Conservation (phyloP, 2,113 vertebrate species). For the Tachysurus fulvidraco region DNA sequence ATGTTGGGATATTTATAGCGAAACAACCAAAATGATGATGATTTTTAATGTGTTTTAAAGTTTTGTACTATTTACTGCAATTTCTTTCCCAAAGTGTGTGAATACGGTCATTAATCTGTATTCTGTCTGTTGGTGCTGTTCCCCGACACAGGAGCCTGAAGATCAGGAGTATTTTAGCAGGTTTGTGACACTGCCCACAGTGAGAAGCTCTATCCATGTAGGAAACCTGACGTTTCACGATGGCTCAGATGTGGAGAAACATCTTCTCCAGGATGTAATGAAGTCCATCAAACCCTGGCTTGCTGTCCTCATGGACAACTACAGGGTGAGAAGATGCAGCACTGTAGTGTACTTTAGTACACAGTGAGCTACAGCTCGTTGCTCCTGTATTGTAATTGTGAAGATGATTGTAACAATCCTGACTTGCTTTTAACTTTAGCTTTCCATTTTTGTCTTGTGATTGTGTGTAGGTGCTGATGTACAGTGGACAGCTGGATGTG, state of each 20-base stretch:
- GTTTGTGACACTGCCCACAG: conserved; percentile 76
- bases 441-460: neutral
- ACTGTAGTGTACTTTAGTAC: neutral
- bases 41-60: too few relatives aligned
- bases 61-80: too few relatives aligned
- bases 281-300: conserved; percentile 88
- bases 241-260: conserved; percentile 74
- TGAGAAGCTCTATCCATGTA: conserved; percentile 80
- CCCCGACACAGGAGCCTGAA: conserved; percentile 69
- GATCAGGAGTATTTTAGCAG: conserved; percentile 75
- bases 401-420: neutral
- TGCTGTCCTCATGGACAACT: conserved; percentile 82
- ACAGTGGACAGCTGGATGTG: conserved; percentile 86
- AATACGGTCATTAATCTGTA: neutral
- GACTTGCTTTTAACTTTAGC: neutral
- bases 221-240: conserved; percentile 81
- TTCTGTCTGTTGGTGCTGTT: conserved; percentile 1
- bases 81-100: neutral
- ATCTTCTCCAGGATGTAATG: conserved; percentile 78
- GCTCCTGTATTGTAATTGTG: neutral
- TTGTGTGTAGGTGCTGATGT: conserved; percentile 77
- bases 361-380: neutral
- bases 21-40: too few relatives aligned
- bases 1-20: neutral
- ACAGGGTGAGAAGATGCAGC: conserved; percentile 74